phyloP scores from a whole-genome alignment of 2,113 vertebrate genomes.

The Motacilla tschutschensis region DNA sequence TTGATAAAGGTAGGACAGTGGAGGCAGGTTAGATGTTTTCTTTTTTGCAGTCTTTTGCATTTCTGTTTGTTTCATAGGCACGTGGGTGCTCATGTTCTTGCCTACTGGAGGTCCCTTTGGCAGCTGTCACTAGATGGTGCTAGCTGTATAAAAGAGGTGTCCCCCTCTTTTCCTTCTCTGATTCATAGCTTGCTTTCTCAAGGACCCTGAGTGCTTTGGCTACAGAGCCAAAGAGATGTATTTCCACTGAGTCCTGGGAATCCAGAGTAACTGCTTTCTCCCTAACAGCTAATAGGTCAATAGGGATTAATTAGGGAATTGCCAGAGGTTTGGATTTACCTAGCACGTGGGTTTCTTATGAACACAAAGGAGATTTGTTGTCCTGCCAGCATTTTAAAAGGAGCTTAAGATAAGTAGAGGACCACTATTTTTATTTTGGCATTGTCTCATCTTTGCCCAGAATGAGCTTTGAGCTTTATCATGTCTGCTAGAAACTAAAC shows the following conservation, averaged over 20 bases:
- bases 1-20: not conserved
- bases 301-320: not conserved
- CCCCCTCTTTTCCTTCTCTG: not conserved
- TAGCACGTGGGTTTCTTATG: not conserved
- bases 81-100: not conserved
- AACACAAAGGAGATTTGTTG: not conserved
- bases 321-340: not conserved
- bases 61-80: not conserved
- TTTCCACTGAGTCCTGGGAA: not conserved
- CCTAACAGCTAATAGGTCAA: not conserved
- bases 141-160: conserved; percentile 36
- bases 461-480: not conserved
- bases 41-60: not conserved
- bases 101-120: conserved; percentile 19
- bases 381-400: not conserved
- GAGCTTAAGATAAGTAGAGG: not conserved
- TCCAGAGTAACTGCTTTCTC: not conserved
- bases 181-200: not conserved
- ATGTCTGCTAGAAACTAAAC: not conserved
- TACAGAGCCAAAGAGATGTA: not conserved
- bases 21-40: not conserved
- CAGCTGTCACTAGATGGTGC: conserved; percentile 65
- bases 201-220: not conserved
- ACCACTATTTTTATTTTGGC: not conserved
- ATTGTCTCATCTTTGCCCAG: not conserved